Percentiles rank a stretch among this genome's conserved stretches.
phyloP scores from a whole-genome alignment of 2,797 vertebrate genomes.

The Alectoris magna region DNA sequence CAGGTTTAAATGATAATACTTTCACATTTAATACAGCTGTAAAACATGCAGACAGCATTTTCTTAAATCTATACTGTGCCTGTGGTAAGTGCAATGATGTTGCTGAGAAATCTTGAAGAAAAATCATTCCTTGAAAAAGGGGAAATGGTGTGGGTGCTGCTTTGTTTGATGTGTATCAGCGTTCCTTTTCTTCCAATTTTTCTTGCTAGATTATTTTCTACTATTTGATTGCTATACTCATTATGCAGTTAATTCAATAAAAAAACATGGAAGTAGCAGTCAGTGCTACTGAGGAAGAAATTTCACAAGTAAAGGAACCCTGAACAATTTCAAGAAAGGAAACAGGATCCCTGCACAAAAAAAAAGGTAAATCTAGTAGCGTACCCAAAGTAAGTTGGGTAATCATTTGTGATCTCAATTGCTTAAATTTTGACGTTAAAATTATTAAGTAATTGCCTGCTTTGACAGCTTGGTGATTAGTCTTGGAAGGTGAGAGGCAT shows the following conservation, averaged over 20 bases:
- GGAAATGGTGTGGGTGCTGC: neutral
- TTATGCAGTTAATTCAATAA: neutral
- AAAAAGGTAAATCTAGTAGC: neutral
- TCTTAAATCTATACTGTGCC: neutral
- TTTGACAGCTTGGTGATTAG: neutral
- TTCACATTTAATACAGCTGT: neutral
- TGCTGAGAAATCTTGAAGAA: neutral
- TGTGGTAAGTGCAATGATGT: neutral
- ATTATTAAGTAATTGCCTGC: neutral
- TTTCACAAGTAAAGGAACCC: neutral
- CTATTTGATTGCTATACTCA: neutral
- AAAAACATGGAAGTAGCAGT: neutral
- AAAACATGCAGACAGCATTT: neutral
- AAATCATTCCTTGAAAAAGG: neutral
- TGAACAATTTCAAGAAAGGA: neutral
- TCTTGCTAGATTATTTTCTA: neutral
- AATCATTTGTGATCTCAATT: neutral
- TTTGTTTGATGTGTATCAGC: neutral
- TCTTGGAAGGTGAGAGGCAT: neutral
- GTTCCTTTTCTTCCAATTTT: neutral
- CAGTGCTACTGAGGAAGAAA: neutral
- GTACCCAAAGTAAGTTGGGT: neutral
- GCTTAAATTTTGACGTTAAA: neutral
- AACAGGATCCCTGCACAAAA: neutral
- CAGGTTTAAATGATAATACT: neutral